Evolutionary conservation across 2,888 invertebrate species (phyloP).

Genomic region (Operophtera brumata): DNA sequence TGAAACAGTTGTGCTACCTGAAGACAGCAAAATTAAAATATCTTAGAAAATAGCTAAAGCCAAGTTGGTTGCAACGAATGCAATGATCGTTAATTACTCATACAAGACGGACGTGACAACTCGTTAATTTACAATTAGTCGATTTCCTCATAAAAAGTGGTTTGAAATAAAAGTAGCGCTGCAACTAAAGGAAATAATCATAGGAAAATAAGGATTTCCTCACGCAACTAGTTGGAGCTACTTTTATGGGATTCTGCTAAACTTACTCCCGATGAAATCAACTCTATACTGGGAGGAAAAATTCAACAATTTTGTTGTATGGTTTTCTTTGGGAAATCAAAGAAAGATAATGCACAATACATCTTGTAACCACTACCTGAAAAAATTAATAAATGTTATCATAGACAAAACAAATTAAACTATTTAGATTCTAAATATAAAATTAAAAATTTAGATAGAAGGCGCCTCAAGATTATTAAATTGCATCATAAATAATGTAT

Average conservation of each 20-base stretch:
- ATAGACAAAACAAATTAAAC: background rate
- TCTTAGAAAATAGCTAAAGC: conserved; percentile 2
- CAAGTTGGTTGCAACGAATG: conserved; percentile 1
- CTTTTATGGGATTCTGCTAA: conserved; percentile 25
- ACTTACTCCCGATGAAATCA: conserved; percentile 15
- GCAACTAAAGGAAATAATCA: conserved; percentile 19
- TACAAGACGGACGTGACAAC: conserved; percentile 22
- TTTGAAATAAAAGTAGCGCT: conserved; percentile 28
- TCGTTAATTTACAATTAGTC: conserved; percentile 28
- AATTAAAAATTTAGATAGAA: background rate
- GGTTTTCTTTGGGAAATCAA: background rate
- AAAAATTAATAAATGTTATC: too few relatives aligned
- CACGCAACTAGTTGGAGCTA: conserved; percentile 20
- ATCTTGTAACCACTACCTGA: too few relatives aligned
- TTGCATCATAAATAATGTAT: conserved; percentile 46
- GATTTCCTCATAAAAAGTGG: conserved; percentile 27
- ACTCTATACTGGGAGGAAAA: conserved; percentile 9
- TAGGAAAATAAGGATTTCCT: conserved; percentile 41
- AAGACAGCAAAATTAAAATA: background rate
- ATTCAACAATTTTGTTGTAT: conserved; percentile 7
- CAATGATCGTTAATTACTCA: conserved; percentile 18
- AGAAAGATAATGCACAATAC: background rate
- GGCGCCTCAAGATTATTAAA: conserved; percentile 17
- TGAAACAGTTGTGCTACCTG: too few relatives aligned
- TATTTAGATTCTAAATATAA: background rate